Evolutionary conservation across 2,113 vertebrate genomes (phyloP).

Genomic region (Rynchops niger): DNA sequence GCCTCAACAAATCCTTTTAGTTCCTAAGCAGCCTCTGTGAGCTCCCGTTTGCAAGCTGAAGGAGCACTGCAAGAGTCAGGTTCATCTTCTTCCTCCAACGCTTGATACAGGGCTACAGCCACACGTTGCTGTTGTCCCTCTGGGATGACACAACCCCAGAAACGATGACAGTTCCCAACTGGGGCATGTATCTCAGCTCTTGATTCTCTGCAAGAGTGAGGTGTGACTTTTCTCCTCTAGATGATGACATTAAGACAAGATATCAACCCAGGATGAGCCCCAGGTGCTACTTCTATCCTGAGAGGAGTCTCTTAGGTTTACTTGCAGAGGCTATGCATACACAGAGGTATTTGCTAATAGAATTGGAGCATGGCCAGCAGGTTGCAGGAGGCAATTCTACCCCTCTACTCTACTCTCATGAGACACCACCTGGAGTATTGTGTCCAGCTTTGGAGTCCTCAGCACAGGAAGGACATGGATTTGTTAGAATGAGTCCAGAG

Average conservation of each 20-base stretch:
- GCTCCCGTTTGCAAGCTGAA: neutral
- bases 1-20: neutral
- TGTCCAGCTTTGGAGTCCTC: too few species aligned
- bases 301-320: neutral
- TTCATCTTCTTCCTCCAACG: neutral
- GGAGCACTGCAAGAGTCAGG: neutral
- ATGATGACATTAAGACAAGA: too few species aligned
- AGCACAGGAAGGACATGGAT: too few species aligned
- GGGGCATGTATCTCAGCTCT: neutral
- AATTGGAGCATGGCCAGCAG: too few species aligned
- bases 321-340: neutral
- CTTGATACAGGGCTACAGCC: neutral
- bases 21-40: neutral
- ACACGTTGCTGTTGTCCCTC: neutral
- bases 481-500: too few species aligned
- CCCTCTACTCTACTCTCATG: too few species aligned
- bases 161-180: fast-evolving
- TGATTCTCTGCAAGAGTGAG: neutral
- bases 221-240: neutral
- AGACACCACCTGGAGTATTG: too few species aligned
- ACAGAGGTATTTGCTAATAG: neutral
- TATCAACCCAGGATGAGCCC: neutral
- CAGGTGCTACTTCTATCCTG: neutral
- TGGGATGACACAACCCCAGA: neutral
- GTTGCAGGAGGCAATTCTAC: too few species aligned